phyloP scores from a whole-genome alignment of 2,113 vertebrate species.

The Murina feae region DNA sequence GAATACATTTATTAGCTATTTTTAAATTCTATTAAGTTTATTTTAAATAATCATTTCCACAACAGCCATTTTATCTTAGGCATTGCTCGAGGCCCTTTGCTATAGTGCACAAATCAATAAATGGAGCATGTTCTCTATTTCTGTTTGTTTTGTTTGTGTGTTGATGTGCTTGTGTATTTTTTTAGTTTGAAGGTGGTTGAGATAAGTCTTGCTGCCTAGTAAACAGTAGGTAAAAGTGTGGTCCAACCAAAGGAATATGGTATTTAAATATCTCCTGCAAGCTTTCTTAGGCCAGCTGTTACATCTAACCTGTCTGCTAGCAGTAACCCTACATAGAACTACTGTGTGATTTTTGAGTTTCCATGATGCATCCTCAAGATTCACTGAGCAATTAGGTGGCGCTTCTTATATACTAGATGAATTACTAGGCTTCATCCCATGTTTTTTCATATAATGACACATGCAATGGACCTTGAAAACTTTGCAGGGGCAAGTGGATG shows the following conservation, averaged over 20 bases:
- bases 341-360: not conserved
- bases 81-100: not conserved
- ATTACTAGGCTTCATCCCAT: not conserved
- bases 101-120: not conserved
- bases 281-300: not conserved
- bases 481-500: not conserved
- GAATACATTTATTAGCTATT: not conserved
- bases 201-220: not conserved
- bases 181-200: not conserved
- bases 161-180: not conserved
- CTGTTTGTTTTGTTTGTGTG: not conserved
- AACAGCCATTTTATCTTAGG: not conserved
- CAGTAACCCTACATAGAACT: not conserved
- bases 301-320: not conserved
- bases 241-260: not conserved
- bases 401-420: not conserved
- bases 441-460: not conserved
- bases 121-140: not conserved
- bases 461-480: not conserved
- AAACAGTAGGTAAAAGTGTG: not conserved
- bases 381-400: not conserved
- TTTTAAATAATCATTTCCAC: not conserved
- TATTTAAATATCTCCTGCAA: not conserved
- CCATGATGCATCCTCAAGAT: not conserved
- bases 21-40: conserved; percentile 10